Evolutionary conservation across 1,140 invertebrate species (phyloP), one percentile per base, ranked within the genome.

Genomic region (Tetraneura akinire): DNA sequence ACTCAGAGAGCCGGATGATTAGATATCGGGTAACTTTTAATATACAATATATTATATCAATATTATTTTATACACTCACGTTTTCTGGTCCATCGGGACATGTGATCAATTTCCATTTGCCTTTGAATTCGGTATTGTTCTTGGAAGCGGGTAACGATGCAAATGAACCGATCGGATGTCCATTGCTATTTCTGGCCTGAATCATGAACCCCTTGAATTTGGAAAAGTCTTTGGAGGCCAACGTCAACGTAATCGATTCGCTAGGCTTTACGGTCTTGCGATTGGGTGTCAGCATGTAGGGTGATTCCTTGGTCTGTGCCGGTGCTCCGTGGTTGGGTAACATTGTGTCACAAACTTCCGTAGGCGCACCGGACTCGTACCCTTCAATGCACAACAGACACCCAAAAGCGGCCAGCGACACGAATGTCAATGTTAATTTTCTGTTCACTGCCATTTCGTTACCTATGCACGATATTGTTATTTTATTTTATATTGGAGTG

Each of bases 191-290:
- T 13, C 88, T 84, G n/a, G 86, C 88, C 82, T 89, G 87, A 26
- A 89, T 82, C 80, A 89, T 84, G 82, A 89, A 86, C 45, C 89
- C 89, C 60, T 86, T 86, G 84, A 89, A 88, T 47, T 83, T 87
- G 13, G 80, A n/a, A 14, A 74, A 78, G 29, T 80, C 85, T 51
- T 26, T 74, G 82, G 68, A 86, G 42, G 85, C 82, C 80, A 89
- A 85, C 10, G 85, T 86, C 47, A 89, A 84, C 83, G 85, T 82
- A 2, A 86, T 82, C 21, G 81, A 80, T 47, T 85, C 84, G 10
- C 84, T 84, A 3, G 83, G 37, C 60, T 83, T 83, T n/a, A 86
- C 84, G 81, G 85, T 85, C 82, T 85, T 87, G 21, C 86, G 86
- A 82, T 84, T 86, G 2, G 87, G 83, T 0, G 84, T 84, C 71